Evolutionary conservation across 2,113 vertebrate genomes (phyloP).

Genomic region (Eptesicus fuscus): DNA sequence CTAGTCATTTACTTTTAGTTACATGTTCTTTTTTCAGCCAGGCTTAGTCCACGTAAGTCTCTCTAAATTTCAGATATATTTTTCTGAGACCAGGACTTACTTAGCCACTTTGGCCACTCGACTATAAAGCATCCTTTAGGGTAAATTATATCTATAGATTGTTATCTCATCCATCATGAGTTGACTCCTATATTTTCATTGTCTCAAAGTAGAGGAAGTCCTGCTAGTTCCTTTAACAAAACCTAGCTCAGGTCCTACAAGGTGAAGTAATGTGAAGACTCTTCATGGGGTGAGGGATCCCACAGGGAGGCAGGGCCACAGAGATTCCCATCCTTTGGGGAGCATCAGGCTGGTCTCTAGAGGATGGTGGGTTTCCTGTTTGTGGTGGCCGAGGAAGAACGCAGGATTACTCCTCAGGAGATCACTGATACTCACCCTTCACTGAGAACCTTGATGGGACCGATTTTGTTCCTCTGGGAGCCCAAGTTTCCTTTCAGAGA

Average conservation of each 20-base stretch:
- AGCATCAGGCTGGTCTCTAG: not conserved
- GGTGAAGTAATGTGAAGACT: not conserved
- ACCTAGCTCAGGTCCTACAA: not conserved
- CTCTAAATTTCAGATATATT: not conserved
- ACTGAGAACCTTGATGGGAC: not conserved
- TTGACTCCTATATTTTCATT: not conserved
- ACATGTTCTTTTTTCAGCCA: not conserved
- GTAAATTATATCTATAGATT: constrained; percentile 1
- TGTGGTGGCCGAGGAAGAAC: not conserved
- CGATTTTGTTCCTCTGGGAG: not conserved
- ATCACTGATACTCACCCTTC: not conserved
- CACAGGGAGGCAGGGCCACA: not conserved
- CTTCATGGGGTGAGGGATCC: not conserved
- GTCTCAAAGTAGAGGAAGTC: not conserved
- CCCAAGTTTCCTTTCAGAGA: not conserved
- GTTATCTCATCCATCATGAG: not conserved
- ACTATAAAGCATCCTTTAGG: not conserved
- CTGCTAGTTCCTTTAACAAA: constrained; percentile 3
- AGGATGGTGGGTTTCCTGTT: not conserved
- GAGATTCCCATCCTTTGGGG: not conserved
- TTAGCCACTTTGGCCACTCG: not conserved
- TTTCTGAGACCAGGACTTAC: not conserved
- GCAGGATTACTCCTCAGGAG: not conserved
- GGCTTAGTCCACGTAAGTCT: not conserved
- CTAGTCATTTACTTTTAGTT: not conserved